Conservation (phyloP, 2,113 vertebrate species). For the Bostrychus sinensis region DNA sequence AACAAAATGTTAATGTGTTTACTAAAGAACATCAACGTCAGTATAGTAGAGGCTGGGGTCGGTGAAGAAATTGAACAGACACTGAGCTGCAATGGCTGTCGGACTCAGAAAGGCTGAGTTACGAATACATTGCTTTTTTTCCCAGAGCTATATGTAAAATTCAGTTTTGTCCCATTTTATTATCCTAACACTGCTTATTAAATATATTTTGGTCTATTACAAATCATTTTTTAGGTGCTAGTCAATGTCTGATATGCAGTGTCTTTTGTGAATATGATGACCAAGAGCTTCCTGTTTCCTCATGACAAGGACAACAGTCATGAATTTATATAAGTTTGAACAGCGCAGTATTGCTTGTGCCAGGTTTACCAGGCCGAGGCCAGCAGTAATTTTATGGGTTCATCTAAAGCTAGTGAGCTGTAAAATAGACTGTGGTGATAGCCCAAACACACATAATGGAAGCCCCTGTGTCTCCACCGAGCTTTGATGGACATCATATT, state of each 20-base stretch:
- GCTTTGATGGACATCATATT: constrained; percentile 61
- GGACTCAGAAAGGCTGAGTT: too few relatives aligned
- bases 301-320: constrained; percentile 56
- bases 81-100: too few relatives aligned
- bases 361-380: constrained; percentile 57
- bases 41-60: too few relatives aligned
- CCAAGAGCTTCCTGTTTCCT: constrained; percentile 46
- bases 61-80: too few relatives aligned
- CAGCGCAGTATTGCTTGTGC: constrained; percentile 36
- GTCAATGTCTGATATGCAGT: constrained; percentile 23
- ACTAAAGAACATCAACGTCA: too few relatives aligned
- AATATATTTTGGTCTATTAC: constrained; percentile 1
- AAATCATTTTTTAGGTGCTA: constrained; percentile 8
- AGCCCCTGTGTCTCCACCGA: constrained; percentile 58
- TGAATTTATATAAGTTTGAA: constrained; percentile 75
- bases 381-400: constrained; percentile 68
- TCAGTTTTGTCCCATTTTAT: constrained; percentile 12
- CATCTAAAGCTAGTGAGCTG: constrained; percentile 76
- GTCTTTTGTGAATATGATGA: constrained; percentile 28
- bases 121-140: too few relatives aligned
- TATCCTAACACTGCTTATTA: constrained; percentile 8
- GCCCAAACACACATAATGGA: constrained; percentile 54
- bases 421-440: constrained; percentile 76
- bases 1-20: too few relatives aligned
- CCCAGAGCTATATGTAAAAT: too few relatives aligned